phyloP scores from a whole-genome alignment of 1,140 invertebrate species.

The Drosophila seguyi region DNA sequence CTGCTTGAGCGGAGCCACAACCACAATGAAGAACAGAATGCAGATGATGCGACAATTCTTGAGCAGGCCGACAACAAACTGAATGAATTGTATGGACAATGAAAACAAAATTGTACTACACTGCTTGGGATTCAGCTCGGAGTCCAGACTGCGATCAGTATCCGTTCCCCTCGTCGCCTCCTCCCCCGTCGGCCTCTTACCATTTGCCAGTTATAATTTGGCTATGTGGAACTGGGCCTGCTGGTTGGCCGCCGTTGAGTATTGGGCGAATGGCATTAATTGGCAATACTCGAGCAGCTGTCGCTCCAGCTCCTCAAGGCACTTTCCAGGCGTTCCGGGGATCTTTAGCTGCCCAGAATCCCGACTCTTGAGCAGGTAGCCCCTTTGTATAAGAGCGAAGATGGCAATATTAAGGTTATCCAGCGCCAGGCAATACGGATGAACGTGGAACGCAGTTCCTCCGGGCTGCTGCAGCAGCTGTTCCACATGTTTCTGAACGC shows the following conservation, averaged over 20 bases:
- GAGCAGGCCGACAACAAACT: slow-evolving; percentile 68
- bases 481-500: slow-evolving; percentile 86
- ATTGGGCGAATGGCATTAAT: slow-evolving; percentile 78
- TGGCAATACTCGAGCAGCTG: slow-evolving; percentile 75
- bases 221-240: slow-evolving; percentile 75
- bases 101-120: slow-evolving; percentile 70
- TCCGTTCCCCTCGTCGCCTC: slow-evolving; percentile 4
- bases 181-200: slow-evolving; percentile 50
- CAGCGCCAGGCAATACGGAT: slow-evolving; percentile 88
- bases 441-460: slow-evolving; percentile 78
- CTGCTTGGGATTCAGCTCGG: slow-evolving; percentile 19
- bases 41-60: slow-evolving; percentile 77
- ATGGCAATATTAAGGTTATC: slow-evolving; percentile 86
- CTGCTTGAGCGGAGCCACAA: slow-evolving; percentile 61
- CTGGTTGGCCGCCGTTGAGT: slow-evolving; percentile 70
- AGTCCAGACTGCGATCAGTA: slow-evolving; percentile 7
- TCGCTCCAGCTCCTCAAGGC: slow-evolving; percentile 59
- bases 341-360: slow-evolving; percentile 66
- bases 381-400: slow-evolving; percentile 69
- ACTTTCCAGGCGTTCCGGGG: slow-evolving; percentile 44
- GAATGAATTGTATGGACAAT: slow-evolving; percentile 54
- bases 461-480: slow-evolving; percentile 71
- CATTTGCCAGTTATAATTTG: slow-evolving; percentile 82
- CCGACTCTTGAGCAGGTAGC: slow-evolving; percentile 58
- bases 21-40: slow-evolving; percentile 67